Base-by-base conservation (phyloP, 2,797 vertebrate genomes). In the Lacerta bilineata region DNA sequence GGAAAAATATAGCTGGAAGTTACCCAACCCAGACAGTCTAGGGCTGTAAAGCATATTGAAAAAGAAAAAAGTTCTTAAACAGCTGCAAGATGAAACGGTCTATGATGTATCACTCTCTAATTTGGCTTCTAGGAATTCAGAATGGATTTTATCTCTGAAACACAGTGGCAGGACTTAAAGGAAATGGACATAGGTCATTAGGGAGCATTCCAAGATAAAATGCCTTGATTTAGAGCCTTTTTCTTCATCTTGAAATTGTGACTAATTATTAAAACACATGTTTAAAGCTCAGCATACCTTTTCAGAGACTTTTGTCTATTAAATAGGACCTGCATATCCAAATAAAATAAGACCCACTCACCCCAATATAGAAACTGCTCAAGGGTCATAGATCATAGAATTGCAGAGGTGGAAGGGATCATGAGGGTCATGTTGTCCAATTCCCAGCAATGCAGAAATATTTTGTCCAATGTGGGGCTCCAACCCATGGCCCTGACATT, bases 171-270 rank as follows among this genome's bases (percentile, higher is more conserved):
- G 41, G 18, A 23, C 0, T 84, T 81, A 20, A 17, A 88, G n/a
- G 8, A 75, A 83, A 50, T 71, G 9, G 61, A 2, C 1, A 3
- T 74, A 39, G n/a, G 87, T 76, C 87, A 5, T 0, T 84, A 79
- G 20, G 76, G 80, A 72, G 29, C 11, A 68, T 41, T 88, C 27
- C 71, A 90, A 90, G 88, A 50, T 80, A 91, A 91, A 91, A 4
- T 8, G 72, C 0, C 23, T 90, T 90, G 46, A n/a, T 91, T 13
- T 77, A 50, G 66, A 88, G 61, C 46, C 82, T 27, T 61, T 92
- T 87, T 91, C 88, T 91, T 36, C 8, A 0, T 23, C 76, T 90
- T 90, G 39, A 88, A 36, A 80, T 84, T 68, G 76, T 90, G 91
- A 33, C 33, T 59, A 29, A 91, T 68, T 80, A 43, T 69, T 83